phyloP scores from a whole-genome alignment of 2,797 vertebrate genomes.

The Falco rusticolus region DNA sequence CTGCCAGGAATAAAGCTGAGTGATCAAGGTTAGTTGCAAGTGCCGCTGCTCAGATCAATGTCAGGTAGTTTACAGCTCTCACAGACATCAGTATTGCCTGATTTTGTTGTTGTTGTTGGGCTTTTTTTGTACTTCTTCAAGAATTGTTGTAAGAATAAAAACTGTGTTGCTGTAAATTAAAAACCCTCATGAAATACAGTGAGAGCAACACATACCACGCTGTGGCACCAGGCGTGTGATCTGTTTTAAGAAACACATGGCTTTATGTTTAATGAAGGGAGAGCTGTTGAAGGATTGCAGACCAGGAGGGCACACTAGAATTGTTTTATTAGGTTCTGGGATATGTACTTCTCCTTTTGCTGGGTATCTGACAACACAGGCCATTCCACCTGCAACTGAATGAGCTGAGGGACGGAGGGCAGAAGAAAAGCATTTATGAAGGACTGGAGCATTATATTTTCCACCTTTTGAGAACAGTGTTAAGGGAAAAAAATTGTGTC shows the following conservation, averaged over 20 bases:
- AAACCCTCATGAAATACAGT: background rate
- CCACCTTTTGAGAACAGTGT: background rate
- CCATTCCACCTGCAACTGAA: background rate
- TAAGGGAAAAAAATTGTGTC: background rate
- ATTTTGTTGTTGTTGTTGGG: too few relatives aligned
- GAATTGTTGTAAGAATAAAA: background rate
- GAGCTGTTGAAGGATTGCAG: slow-evolving; percentile 48
- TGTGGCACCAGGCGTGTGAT: slow-evolving; percentile 25
- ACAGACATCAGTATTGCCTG: background rate
- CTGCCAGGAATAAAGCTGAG: background rate
- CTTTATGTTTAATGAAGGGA: slow-evolving; percentile 51
- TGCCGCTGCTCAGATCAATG: background rate
- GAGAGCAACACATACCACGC: background rate
- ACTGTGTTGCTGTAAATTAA: background rate
- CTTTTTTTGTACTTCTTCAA: background rate
- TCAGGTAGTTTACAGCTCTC: slow-evolving; percentile 1
- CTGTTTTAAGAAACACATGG: slow-evolving; percentile 48
- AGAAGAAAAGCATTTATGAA: background rate
- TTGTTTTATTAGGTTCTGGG: slow-evolving; percentile 60
- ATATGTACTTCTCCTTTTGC: slow-evolving; percentile 25
- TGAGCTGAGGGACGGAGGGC: background rate
- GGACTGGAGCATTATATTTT: background rate
- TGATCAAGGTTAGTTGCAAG: background rate
- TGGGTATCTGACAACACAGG: slow-evolving; percentile 18
- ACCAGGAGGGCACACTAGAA: slow-evolving; percentile 27